phyloP scores from a whole-genome alignment of 2,113 vertebrate species.

The Melanotaenia duboulayi region DNA sequence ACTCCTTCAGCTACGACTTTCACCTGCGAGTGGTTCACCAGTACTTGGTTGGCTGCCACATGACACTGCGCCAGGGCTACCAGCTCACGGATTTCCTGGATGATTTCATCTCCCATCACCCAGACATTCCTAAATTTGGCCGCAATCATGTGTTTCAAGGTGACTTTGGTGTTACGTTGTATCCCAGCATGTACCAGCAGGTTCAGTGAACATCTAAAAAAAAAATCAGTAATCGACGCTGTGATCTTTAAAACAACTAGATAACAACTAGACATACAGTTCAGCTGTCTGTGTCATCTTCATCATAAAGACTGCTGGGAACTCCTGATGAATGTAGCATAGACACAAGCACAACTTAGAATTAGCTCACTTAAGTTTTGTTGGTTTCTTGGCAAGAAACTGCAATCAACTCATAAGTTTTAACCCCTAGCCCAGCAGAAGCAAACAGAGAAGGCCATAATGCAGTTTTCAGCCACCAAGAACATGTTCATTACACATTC shows the following conservation, averaged over 20 bases:
- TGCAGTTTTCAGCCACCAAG: too few relatives aligned
- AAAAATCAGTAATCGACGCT: neutral
- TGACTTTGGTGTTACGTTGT: slow-evolving; percentile 49
- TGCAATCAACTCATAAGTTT: too few relatives aligned
- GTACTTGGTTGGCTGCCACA: slow-evolving; percentile 92
- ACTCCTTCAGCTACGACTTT: slow-evolving; percentile 99
- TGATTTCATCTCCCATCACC: slow-evolving; percentile 94
- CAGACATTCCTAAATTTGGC: slow-evolving; percentile 96
- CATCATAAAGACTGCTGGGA: too few relatives aligned
- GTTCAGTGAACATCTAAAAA: neutral
- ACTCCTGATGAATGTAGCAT: too few relatives aligned
- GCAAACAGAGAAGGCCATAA: too few relatives aligned
- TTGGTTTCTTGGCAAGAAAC: too few relatives aligned
- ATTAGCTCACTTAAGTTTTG: too few relatives aligned
- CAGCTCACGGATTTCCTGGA: slow-evolving; percentile 95
- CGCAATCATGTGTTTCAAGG: slow-evolving; percentile 97
- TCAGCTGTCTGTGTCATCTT: too few relatives aligned
- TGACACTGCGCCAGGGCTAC: slow-evolving; percentile 94
- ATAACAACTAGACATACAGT: too few relatives aligned
- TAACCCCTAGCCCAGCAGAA: too few relatives aligned
- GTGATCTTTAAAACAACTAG: neutral
- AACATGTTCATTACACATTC: too few relatives aligned
- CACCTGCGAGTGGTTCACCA: slow-evolving; percentile 97
- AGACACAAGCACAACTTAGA: too few relatives aligned
- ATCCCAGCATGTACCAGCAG: neutral